Evolutionary conservation across 2,113 vertebrate species (phyloP).

Genomic region (Vombatus ursinus): DNA sequence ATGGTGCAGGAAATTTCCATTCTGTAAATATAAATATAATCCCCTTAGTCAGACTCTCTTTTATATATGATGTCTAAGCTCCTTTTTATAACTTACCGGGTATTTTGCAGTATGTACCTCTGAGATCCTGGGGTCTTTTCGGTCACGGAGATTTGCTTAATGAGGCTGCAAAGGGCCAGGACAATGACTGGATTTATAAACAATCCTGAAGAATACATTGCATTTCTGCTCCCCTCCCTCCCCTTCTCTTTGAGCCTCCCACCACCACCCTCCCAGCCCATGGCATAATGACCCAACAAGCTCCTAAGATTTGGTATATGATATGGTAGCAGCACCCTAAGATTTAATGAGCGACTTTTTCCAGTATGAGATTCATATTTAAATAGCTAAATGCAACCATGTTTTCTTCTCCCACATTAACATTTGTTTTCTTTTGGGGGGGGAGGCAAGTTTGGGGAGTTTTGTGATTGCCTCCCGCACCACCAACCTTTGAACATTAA

Average conservation of each 20-base stretch:
- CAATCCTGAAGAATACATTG: slow-evolving; percentile 8
- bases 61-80: neutral
- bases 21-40: neutral
- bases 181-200: slow-evolving; percentile 46
- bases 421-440: neutral
- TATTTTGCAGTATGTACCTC: neutral
- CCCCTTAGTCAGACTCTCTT: slow-evolving; percentile 20
- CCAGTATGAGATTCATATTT: neutral
- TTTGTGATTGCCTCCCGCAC: neutral
- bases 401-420: neutral
- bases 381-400: neutral
- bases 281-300: neutral
- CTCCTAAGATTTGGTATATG: neutral
- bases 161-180: neutral
- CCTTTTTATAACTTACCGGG: neutral
- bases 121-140: neutral
- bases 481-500: neutral
- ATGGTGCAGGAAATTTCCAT: neutral
- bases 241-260: neutral
- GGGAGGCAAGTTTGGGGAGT: neutral
- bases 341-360: slow-evolving; percentile 22
- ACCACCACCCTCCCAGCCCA: neutral
- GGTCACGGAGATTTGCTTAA: slow-evolving; percentile 4
- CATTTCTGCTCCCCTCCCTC: neutral
- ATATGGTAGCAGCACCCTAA: neutral